Evolutionary conservation across 2,888 invertebrate genomes (phyloP).

Genomic region (Baccha elongata): DNA sequence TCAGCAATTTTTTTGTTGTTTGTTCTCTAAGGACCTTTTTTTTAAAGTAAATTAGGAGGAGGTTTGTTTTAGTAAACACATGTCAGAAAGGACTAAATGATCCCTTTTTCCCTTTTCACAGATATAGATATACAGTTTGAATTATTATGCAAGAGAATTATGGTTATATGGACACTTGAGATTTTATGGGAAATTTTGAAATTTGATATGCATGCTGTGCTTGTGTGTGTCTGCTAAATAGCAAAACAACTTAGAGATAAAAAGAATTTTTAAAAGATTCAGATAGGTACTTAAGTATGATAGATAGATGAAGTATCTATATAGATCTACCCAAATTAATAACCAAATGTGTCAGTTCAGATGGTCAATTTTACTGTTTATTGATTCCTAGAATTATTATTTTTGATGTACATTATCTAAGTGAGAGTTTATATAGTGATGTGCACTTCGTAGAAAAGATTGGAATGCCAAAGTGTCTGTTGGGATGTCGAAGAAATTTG

Average conservation of each 20-base stretch:
- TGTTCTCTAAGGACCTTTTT: constrained; percentile 46
- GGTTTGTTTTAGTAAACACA: constrained; percentile 73
- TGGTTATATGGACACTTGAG: constrained; percentile 27
- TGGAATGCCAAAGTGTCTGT: constrained; percentile 42
- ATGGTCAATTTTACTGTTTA: constrained; percentile 57
- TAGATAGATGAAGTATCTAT: constrained; percentile 27
- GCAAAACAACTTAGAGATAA: constrained; percentile 26
- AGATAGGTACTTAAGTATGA: constrained; percentile 22
- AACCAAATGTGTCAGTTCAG: constrained; percentile 55
- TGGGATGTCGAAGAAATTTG: too few relatives aligned
- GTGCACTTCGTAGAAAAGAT: constrained; percentile 27
- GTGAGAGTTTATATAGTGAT: too few relatives aligned
- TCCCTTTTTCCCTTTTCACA: constrained; percentile 21
- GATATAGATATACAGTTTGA: constrained; percentile 9
- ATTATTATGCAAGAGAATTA: constrained; percentile 46
- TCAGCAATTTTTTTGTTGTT: constrained; percentile 57
- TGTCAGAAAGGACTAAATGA: constrained; percentile 53
- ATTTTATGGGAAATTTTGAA: constrained; percentile 39
- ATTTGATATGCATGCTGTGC: constrained; percentile 43
- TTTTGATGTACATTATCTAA: not conserved
- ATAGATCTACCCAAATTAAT: constrained; percentile 25
- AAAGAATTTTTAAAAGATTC: constrained; percentile 16
- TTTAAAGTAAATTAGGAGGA: constrained; percentile 36
- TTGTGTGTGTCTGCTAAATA: constrained; percentile 28
- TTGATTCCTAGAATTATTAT: constrained; percentile 52